phyloP scores from a whole-genome alignment of 2,888 invertebrate species.

The Rhabditoides inermis region DNA sequence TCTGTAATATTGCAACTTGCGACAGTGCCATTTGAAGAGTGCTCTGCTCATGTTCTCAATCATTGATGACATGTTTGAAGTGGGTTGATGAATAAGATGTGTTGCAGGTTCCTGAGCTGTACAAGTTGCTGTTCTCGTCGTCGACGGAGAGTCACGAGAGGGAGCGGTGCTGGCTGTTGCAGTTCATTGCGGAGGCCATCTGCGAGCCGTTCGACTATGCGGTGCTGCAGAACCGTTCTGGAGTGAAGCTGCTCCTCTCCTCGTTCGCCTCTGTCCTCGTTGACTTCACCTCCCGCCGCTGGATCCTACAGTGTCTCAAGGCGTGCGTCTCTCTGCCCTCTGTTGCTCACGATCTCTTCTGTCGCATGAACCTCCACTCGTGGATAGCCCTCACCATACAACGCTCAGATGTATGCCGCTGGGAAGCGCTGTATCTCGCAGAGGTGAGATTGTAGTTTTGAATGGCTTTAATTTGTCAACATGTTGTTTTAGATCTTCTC shows the following conservation, averaged over 20 bases:
- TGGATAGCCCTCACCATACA: slow-evolving; percentile 26
- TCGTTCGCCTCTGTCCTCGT: slow-evolving; percentile 10
- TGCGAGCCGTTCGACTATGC: slow-evolving; percentile 69
- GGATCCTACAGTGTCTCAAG: slow-evolving; percentile 4
- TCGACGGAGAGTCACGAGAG: slow-evolving; percentile 62
- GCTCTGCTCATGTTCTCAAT: too few relatives aligned
- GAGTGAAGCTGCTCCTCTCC: slow-evolving; percentile 16
- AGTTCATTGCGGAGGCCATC: slow-evolving; percentile 69
- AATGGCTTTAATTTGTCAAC: too few relatives aligned
- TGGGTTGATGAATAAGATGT: too few relatives aligned
- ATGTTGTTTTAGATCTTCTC: too few relatives aligned
- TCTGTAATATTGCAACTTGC: not conserved
- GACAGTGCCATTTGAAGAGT: too few relatives aligned
- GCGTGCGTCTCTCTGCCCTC: slow-evolving; percentile 15
- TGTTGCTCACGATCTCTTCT: slow-evolving; percentile 23
- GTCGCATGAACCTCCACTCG: slow-evolving; percentile 18
- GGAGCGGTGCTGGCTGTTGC: slow-evolving; percentile 71
- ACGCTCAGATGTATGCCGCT: not conserved
- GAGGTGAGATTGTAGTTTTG: too few relatives aligned
- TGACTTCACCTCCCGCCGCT: slow-evolving; percentile 5
- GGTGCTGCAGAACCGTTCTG: slow-evolving; percentile 59
- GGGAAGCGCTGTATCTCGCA: too few relatives aligned
- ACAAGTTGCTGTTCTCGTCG: slow-evolving; percentile 73
- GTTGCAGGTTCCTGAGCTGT: slow-evolving; percentile 69
- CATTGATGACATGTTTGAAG: too few relatives aligned